Base-by-base conservation (phyloP, 2,113 vertebrate genomes). In the Gracilinanus agilis region DNA sequence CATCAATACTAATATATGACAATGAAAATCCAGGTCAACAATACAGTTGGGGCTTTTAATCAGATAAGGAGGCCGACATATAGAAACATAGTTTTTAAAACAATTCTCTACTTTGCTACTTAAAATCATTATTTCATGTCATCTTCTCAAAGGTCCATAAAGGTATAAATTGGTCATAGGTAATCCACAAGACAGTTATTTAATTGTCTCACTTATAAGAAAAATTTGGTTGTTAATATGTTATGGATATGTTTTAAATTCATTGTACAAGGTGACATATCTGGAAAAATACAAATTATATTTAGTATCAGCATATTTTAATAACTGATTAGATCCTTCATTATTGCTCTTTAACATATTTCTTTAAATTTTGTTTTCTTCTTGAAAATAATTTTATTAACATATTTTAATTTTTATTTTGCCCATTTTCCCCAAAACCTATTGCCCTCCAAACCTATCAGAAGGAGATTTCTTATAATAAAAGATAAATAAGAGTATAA, bases 181-280 rank as follows among this genome's bases (percentile, higher is more conserved):
- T 54, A 55, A 58, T 40, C 1, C 54, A 23, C 34, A 44, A 95
- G 24, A 24, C 89, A 56, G 16, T 94, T n/a, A n/a, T n/a, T n/a
- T 0, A 44, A 5, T 2, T 1, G 94, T 7, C 90, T 93, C 34
- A 90, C 7, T 44, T 53, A 90, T 44, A 90, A 89, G 3, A 0
- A 5, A 55, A 54, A 53, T 93, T 53, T 92, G 88, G 91, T 90
- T 91, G 44, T 58, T 53, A 0, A 29, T 90, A 5, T 88, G 95
- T 94, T 90, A 29, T 53, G 3, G 56, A 54, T 93, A 54, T 49
- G 6, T 94, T 83, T 90, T 24, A 3, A 61, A 93, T 94, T 89
- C 40, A 67, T 90, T 89, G 94, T 58, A 8, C 5, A 24, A 5
- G 91, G 90, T 24, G 93, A 29, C 90, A 93, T 34, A 49, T 53